Base-by-base conservation (phyloP, 1,140 invertebrate species). In the Diploscapter pachys region DNA sequence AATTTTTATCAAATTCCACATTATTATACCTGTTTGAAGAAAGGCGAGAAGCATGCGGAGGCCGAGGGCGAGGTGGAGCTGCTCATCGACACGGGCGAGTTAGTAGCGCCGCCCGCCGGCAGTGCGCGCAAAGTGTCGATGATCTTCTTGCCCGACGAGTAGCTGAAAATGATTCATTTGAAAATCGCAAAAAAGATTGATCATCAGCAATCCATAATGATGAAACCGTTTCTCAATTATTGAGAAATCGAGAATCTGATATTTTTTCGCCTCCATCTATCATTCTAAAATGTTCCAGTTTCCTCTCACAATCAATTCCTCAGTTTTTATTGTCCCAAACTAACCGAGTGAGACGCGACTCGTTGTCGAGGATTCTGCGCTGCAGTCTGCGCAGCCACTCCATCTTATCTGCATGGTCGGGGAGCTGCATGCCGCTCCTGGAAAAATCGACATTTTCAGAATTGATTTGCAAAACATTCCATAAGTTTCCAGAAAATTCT, bases 121-220 rank as follows among this genome's bases (percentile, higher is more conserved):
- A 31, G 31, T 1, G 31, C 31, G 31, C 31, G 31, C 31, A 31
- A 31, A 31, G 31, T 68, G 6, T 73, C 72, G 3, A 73, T 3
- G 63, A 73, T 73, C 64, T 73, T 73, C 56, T 73, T 73, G 50
- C 72, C 72, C 4, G 72, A 73, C 3, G 72, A 73, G 64, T 65
- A 64, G 31, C 63, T 64, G 13, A 13, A 64, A 13, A 2, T 13
- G 8, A 64, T 13, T 13, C 8, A 13, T 64, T 5, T 8, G 13
- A 6, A 48, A 50, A 50, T 13, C 57, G 31, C 31, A 64, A 5
- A 64, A 64, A 8, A 31, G 13, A 31, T 31, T 31, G 1, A 1
- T 31, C 0, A 31, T 31, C 31, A 31, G 31, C 31, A 31, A 31
- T 31, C 31, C 31, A 31, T 31, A 31, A 31, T 1, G 31, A 31